Base-by-base conservation (phyloP, 2,888 invertebrate species). In the Pseudolycoriella hygida region DNA sequence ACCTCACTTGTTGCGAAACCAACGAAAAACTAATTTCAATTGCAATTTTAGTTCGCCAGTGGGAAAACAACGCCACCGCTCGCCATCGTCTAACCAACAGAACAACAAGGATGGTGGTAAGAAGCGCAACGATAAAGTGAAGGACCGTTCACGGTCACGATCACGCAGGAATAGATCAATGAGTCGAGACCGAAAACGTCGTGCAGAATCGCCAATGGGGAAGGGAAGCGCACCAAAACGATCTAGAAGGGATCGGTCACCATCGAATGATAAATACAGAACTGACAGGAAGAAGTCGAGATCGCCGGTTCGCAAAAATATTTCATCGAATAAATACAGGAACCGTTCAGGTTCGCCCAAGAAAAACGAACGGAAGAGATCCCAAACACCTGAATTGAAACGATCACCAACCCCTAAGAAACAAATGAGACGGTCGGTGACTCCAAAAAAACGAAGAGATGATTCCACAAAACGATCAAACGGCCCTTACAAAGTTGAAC, bases 61-160 rank as follows among this genome's bases (percentile, higher is more conserved):
- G 14, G 42, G 45, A 41, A 44, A 20, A 25, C 25, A 25, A 8
- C 67, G 66, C 64, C 67, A 60, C 67, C 62, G 62, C n/a, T 40
- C 40, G 3, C 4, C 12, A n/a, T 40, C 19, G 12, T 2, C 11
- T 67, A 66, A 65, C 67, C 42, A 19, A 38, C n/a, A 40, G 30
- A 19, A 17, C n/a, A 31, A 45, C 15, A 42, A 42, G 42, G 20
- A 42, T 42, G 14, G 20, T 14, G 19, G 14, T 6, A 42, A 42
- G 11, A 42, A 42, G 17, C 42, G 42, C 17, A 42, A 30, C 17
- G 10, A 14, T 39, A 17, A 14, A 15, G 3, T 17, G 17, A 17
- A 39, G 11, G 17, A 14, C 42, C 25, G 42, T n/a, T 42, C 42
- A 42, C 5, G 8, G 14, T 31, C 17, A 10, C 30, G 11, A 31